Percentiles rank a stretch among this genome's conserved stretches.
Conservation (phyloP, 2,113 vertebrate species). For the Platysteira castanea region DNA sequence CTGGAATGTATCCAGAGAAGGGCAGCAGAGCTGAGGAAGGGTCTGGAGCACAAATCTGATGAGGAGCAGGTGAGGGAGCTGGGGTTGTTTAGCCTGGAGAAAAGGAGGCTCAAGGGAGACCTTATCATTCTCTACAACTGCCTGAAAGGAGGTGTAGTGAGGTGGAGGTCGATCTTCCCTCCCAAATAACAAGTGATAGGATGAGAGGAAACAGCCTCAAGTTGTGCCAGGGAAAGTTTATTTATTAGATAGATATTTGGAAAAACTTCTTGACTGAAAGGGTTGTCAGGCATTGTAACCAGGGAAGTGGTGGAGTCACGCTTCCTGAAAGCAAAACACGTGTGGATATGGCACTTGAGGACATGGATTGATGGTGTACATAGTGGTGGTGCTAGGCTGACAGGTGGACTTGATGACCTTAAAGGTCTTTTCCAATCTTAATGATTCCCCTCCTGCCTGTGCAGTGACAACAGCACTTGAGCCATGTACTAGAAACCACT, state of each 20-base stretch:
- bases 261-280: neutral
- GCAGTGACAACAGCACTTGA: neutral
- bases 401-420: neutral
- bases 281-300: neutral
- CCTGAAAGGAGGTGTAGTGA: neutral
- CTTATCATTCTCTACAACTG: neutral
- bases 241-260: neutral
- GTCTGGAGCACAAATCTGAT: neutral
- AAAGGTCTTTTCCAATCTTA: neutral
- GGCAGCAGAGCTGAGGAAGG: accelerated
- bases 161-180: neutral
- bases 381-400: neutral
- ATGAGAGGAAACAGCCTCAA: neutral
- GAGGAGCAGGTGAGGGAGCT: neutral
- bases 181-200: neutral
- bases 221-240: neutral
- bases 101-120: neutral
- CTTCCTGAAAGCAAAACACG: accelerated
- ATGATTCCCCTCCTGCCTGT: neutral
- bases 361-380: neutral
- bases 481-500: neutral
- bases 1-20: neutral
- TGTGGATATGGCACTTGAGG: neutral
- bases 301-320: neutral
- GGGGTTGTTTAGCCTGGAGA: neutral